A percentile compares a stretch with the other conserved stretches of the same genome.
phyloP scores from a whole-genome alignment of 2,888 invertebrate genomes.

The Ectropis crepuscularia region DNA sequence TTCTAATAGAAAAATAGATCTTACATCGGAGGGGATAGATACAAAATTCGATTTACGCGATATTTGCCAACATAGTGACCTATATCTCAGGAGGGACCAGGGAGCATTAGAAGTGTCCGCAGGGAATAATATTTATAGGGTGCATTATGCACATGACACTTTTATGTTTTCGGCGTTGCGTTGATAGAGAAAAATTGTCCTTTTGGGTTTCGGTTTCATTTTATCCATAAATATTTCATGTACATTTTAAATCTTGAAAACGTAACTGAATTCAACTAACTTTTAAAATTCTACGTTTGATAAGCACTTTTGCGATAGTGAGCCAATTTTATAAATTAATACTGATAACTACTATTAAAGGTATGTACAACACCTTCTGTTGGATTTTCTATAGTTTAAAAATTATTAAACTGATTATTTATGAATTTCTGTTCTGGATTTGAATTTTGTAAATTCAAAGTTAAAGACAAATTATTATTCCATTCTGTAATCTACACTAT shows the following conservation, averaged over 20 bases:
- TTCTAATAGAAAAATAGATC: conserved; percentile 30
- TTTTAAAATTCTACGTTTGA: background rate
- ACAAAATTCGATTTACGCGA: conserved; percentile 50
- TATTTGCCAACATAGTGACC: conserved; percentile 74
- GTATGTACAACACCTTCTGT: too few relatives aligned
- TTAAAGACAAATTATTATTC: too few relatives aligned
- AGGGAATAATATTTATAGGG: conserved; percentile 82
- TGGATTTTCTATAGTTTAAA: too few relatives aligned
- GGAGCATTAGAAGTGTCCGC: conserved; percentile 71
- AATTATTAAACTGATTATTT: too few relatives aligned
- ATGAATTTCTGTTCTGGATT: too few relatives aligned
- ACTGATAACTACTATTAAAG: too few relatives aligned
- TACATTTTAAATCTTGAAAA: background rate
- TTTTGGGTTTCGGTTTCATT: conserved; percentile 39
- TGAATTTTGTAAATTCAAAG: too few relatives aligned
- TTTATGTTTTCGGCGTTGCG: conserved; percentile 80
- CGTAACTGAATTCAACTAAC: background rate
- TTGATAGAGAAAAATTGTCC: conserved; percentile 64
- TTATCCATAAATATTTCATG: conserved; percentile 20
- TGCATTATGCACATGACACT: conserved; percentile 83
- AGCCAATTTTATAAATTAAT: too few relatives aligned
- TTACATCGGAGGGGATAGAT: conserved; percentile 36
- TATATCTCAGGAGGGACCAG: conserved; percentile 79
- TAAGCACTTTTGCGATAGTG: too few relatives aligned
- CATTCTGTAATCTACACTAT: too few relatives aligned